Evolutionary conservation across 2,888 invertebrate genomes (phyloP), one percentile per base, ranked within the genome.

Genomic region (Andrena camellia): DNA sequence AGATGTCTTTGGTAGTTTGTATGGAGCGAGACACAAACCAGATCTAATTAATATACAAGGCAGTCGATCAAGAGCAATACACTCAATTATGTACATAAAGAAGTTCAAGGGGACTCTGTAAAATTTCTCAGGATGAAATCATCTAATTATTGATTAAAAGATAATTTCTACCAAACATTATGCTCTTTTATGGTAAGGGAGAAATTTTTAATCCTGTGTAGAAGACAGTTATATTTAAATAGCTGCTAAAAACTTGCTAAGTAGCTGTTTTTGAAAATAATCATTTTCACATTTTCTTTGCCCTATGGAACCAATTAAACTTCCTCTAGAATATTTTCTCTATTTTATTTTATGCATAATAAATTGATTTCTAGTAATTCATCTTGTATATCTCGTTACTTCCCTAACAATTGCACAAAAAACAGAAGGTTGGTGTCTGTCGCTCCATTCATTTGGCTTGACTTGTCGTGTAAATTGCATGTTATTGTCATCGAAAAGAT

Each of bases 1-100:
- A 92, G 90, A 92, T 90, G 90, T 93, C 93, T 93, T 93, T 93
- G 93, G 93, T 92, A 92, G 91, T 85, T 90, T 87, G 87, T 84
- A 90, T 86, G 89, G 90, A 91, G 88, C 87, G 85, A 71, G 70
- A 77, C 68, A 75, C 74, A 54, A 57, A 73, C 73, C 52, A 75
- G 26, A 63, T 78, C 33, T 7, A n/a, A 31, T 59, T 13, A 2
- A 59, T 59, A 2, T 63, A 79, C 59, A 10, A 23, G 33, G 42
- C 20, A 71, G 62, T 67, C 35, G 60, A 63, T 29, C 63, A 20
- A 7, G 67, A 67, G 60, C 26, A 7, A 33, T 17, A 10, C 42
- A 59, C 29, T 23, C 35, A 20, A 20, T 35, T 62, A 62, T 62
- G n/a, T 8, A 26, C 4, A 8, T 23, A 23, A 57, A 26, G 8